These are phyloP conservation scores for Holothuria leucospilota DNA, from an alignment of 53 echinoderm and acorn worm species.

Conservation along the genomic window DNA sequence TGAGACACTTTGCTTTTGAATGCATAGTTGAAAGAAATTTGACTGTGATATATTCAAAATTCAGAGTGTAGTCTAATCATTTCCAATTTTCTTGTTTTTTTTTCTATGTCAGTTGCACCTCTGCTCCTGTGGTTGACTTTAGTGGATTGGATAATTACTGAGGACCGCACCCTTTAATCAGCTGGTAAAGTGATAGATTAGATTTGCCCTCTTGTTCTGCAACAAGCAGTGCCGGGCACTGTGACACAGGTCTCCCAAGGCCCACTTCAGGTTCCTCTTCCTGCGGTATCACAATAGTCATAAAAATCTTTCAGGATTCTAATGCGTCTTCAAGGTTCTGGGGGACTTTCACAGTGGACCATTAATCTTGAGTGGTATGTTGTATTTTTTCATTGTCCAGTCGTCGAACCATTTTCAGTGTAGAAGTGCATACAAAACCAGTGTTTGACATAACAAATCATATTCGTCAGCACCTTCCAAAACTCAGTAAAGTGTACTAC, in stretches of 20 bases:
- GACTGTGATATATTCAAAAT: too few species aligned
- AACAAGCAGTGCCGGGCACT: background rate
- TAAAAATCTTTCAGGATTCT: constrained; percentile 7
- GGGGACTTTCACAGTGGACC: background rate
- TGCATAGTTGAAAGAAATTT: too few species aligned
- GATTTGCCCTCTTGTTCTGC: constrained; percentile 3
- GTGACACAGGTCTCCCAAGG: background rate
- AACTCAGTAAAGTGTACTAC: too few species aligned
- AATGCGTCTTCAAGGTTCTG: background rate
- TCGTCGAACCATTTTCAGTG: too few species aligned
- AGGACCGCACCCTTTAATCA: background rate
- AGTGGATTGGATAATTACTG: background rate
- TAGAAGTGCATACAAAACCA: too few species aligned
- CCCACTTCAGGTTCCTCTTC: constrained; percentile 3
- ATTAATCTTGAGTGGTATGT: background rate
- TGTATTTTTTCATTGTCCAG: background rate
- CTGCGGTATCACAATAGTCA: background rate
- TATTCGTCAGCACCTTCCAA: too few species aligned
- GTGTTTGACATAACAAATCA: too few species aligned
- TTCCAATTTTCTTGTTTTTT: too few species aligned
- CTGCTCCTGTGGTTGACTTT: constrained; percentile 8
- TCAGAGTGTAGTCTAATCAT: too few species aligned
- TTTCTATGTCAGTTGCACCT: background rate
- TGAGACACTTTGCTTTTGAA: too few species aligned
- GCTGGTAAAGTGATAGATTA: background rate